phyloP scores from a whole-genome alignment of 2,113 vertebrate species.

The Gasterosteus aculeatus region DNA sequence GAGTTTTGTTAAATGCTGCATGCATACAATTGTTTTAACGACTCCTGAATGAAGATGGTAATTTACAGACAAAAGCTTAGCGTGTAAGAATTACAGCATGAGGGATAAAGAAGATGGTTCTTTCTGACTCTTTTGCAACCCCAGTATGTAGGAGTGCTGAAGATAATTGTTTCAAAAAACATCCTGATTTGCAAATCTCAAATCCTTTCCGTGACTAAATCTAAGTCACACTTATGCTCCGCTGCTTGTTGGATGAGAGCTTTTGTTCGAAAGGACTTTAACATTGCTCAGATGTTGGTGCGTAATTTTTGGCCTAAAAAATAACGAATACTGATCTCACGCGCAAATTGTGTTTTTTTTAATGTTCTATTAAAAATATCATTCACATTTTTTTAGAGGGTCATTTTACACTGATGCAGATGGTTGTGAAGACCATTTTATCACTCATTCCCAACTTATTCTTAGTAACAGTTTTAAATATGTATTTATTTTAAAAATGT shows the following conservation, averaged over 20 bases:
- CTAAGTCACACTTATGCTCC: slow-evolving; percentile 1
- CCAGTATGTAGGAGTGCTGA: neutral
- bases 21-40: neutral
- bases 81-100: neutral
- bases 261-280: neutral
- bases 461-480: neutral
- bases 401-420: neutral
- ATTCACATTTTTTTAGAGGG: neutral
- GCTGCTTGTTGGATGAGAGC: neutral
- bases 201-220: neutral
- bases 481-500: neutral
- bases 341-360: neutral
- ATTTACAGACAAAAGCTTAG: neutral
- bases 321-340: neutral
- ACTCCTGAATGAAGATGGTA: neutral
- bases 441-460: neutral
- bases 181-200: neutral
- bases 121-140: neutral
- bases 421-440: neutral
- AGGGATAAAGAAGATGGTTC: neutral
- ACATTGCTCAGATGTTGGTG: neutral
- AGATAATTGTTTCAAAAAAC: neutral
- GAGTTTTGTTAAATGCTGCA: neutral
- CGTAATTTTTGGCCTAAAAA: neutral
- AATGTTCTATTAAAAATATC: neutral